phyloP scores from a whole-genome alignment of 2,888 invertebrate species.

The Microctonus brassicae region DNA sequence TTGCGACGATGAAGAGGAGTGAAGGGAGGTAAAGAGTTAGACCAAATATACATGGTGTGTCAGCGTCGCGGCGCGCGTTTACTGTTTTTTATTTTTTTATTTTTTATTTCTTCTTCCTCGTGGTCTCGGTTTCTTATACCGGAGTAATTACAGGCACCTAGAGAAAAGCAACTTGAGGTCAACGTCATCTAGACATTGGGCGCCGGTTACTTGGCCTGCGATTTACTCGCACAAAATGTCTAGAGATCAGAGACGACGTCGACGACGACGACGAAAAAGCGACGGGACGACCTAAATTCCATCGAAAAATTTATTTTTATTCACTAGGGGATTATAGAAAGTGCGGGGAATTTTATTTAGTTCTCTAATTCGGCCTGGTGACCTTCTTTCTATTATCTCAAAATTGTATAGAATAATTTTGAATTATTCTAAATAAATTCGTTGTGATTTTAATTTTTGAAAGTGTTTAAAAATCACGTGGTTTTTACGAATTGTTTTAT shows the following conservation, averaged over 20 bases:
- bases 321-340: slow-evolving; percentile 22
- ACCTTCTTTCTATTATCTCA: background rate
- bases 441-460: too few species aligned
- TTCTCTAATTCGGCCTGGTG: slow-evolving; percentile 12
- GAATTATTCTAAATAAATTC: too few species aligned
- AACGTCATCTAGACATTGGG: slow-evolving; percentile 62
- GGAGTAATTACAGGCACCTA: slow-evolving; percentile 49
- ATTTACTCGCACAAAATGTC: slow-evolving; percentile 28
- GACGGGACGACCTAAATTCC: slow-evolving; percentile 26
- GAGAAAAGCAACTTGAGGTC: slow-evolving; percentile 56
- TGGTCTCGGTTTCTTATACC: slow-evolving; percentile 29
- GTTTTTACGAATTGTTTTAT: too few species aligned
- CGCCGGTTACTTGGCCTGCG: slow-evolving; percentile 41
- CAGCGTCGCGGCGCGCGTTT: slow-evolving; percentile 68
- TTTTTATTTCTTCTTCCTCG: slow-evolving; percentile 43
- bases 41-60: slow-evolving; percentile 69
- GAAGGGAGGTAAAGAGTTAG: slow-evolving; percentile 38
- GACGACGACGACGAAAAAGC: slow-evolving; percentile 1
- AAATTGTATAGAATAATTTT: too few species aligned
- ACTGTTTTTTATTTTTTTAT: slow-evolving; percentile 54
- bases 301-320: slow-evolving; percentile 26
- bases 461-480: too few species aligned
- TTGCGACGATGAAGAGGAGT: background rate
- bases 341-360: slow-evolving; percentile 18
- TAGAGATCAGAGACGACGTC: slow-evolving; percentile 16